Evolutionary conservation across 1,140 invertebrate species (phyloP).

Genomic region (honey bee (Apis mellifera)): Amel_HAv3.1 CM009943.2:7680501-7681000

Average conservation of each 20-base stretch:
- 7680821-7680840: constrained; percentile 77
- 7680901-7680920: constrained; percentile 65
- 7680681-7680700: background rate
- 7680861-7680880: constrained; percentile 71
- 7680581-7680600: no score
- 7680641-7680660: background rate
- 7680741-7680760: constrained; percentile 81
- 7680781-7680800: constrained; percentile 81
- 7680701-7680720: constrained; percentile 41
- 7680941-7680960: constrained; percentile 49
- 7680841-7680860: constrained; percentile 78
- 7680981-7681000: constrained; percentile 37
- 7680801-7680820: constrained; percentile 73
- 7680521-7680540: background rate
- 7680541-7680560: background rate
- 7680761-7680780: constrained; percentile 81
- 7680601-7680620: no score
- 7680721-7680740: constrained; percentile 78
- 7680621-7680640: no score
- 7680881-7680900: constrained; percentile 81
- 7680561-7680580: no score
- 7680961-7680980: constrained; percentile 37
- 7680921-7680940: constrained; percentile 58
- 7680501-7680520: background rate
- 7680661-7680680: constrained; percentile 14